A percentile compares a stretch with the other conserved stretches of the same genome.
Evolutionary conservation across 2,888 invertebrate genomes (phyloP).

Genomic region (Netelia fuscicornis): DNA sequence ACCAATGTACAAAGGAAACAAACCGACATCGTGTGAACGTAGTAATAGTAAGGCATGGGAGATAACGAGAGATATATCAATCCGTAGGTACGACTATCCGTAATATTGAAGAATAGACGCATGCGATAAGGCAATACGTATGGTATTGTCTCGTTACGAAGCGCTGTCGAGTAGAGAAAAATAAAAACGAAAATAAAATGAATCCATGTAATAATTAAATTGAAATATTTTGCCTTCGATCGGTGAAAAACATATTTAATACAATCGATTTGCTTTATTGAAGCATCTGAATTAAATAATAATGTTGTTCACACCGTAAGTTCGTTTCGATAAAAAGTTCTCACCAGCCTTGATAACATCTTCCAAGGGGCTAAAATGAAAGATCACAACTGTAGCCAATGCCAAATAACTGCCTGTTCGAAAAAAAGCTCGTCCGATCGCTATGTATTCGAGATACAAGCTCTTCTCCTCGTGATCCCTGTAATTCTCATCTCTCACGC

Average conservation of each 20-base stretch:
- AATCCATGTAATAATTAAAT: too few relatives aligned
- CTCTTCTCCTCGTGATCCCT: constrained; percentile 28
- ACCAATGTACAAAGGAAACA: constrained; percentile 64
- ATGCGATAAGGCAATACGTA: constrained; percentile 61
- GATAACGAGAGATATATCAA: constrained; percentile 58
- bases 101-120: constrained; percentile 57
- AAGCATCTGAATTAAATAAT: not conserved
- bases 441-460: constrained; percentile 45
- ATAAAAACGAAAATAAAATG: not conserved
- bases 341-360: too few relatives aligned
- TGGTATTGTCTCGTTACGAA: constrained; percentile 60
- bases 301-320: not conserved
- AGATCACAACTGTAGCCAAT: constrained; percentile 10
- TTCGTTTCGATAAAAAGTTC: constrained; percentile 43
- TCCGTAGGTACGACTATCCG: constrained; percentile 60
- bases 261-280: too few relatives aligned
- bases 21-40: constrained; percentile 58
- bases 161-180: constrained; percentile 10
- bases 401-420: constrained; percentile 25
- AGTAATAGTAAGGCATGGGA: constrained; percentile 65
- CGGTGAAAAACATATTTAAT: too few relatives aligned
- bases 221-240: too few relatives aligned
- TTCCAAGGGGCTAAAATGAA: constrained; percentile 38
- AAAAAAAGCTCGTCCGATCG: constrained; percentile 43
- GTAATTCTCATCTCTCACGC: constrained; percentile 18